Evolutionary conservation across 2,888 invertebrate species (phyloP).

Genomic region (Oscheius sp.): DNA sequence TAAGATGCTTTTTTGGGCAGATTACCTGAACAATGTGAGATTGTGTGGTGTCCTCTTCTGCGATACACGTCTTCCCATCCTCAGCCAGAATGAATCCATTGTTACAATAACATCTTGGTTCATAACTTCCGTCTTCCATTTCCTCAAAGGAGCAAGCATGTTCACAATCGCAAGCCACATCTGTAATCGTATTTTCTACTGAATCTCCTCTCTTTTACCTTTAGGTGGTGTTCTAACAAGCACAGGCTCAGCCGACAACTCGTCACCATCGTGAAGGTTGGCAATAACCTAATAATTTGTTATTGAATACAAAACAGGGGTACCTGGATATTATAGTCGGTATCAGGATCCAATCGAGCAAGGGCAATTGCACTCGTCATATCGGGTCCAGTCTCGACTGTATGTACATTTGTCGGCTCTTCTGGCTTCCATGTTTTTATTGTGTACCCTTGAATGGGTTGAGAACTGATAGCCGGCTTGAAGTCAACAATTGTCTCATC

Average conservation of each 20-base stretch:
- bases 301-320: background rate
- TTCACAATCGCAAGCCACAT: slow-evolving; percentile 67
- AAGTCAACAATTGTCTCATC: slow-evolving; percentile 70
- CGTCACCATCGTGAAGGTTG: slow-evolving; percentile 65
- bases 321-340: slow-evolving; percentile 69
- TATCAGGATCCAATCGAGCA: slow-evolving; percentile 62
- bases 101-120: slow-evolving; percentile 67
- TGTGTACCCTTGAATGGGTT: slow-evolving; percentile 56
- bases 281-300: slow-evolving; percentile 51
- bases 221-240: slow-evolving; percentile 64
- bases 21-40: slow-evolving; percentile 46
- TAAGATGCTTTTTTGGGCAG: background rate
- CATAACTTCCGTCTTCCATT: slow-evolving; percentile 44
- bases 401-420: slow-evolving; percentile 56
- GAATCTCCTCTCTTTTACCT: slow-evolving; percentile 43
- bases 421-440: slow-evolving; percentile 61
- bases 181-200: slow-evolving; percentile 38
- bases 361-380: slow-evolving; percentile 53
- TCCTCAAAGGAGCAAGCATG: slow-evolving; percentile 69
- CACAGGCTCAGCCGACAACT: slow-evolving; percentile 60
- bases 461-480: slow-evolving; percentile 63
- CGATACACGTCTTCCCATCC: slow-evolving; percentile 63
- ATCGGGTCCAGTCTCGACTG: slow-evolving; percentile 50
- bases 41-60: slow-evolving; percentile 41
- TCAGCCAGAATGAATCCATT: slow-evolving; percentile 62